Evolutionary conservation across 2,888 invertebrate species (phyloP), one percentile per base, ranked within the genome.

Genomic region (Syrphus vitripennis): DNA sequence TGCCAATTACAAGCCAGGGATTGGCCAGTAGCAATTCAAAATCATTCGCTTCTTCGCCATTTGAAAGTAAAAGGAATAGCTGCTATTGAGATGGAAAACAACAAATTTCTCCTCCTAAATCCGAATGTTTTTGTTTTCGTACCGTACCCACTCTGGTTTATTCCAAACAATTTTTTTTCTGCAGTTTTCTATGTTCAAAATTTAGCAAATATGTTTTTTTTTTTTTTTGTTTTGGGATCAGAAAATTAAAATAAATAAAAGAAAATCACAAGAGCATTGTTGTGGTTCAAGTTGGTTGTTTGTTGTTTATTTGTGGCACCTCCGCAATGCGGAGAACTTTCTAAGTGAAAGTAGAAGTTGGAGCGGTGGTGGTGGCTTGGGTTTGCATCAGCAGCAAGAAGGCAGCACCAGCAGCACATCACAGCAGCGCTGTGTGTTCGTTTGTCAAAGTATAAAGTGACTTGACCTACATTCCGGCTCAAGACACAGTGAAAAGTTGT

Each of bases 291-390:
- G 76, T 76, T 76, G 75, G 59, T 84, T 75, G 55, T 83, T 80
- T 80, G 75, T 65, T 42, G 50, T 77, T 80, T 72, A 69, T 82
- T 86, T 77, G 74, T 70, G 71, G 26, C 82, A 71, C 82, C 82
- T 82, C 74, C 77, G 70, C 67, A 34, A 29, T 42, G 77, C 82
- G 81, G 82, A 86, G 86, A 86, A 86, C 82, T 86, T 86, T 86
- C 86, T 86, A 86, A 86, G 86, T 86, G 86, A 86, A 86, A 86
- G 86, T 82, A 86, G 82, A 81, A 81, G 84, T 71, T 75, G 53
- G 37, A 45, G 65, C 45, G 21, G 70, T 31, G 50, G n/a, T n/a
- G 50, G 19, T 50, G 50, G 65, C 72, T 59, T 48, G 63, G 26
- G 26, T 53, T 71, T 63, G 16, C 29, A 29, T 55, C 37, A 45